Conservation (phyloP, 2,113 vertebrate genomes). For the Cyanocitta stelleri region DNA sequence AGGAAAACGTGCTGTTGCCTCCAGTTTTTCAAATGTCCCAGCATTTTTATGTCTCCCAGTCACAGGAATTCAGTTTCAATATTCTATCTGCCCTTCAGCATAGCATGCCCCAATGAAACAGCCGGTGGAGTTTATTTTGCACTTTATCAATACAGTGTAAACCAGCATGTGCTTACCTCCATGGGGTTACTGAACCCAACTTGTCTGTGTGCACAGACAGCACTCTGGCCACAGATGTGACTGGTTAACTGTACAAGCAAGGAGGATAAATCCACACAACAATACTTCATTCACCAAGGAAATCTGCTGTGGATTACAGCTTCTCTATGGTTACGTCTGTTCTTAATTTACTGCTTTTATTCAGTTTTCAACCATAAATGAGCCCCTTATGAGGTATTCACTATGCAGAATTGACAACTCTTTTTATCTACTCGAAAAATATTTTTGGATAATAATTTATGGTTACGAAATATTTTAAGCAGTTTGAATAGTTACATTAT, state of each 20-base stretch:
- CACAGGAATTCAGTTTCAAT: background rate
- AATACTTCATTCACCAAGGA: slow-evolving; percentile 82
- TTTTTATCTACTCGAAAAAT: slow-evolving; percentile 86
- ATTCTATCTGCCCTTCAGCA: slow-evolving; percentile 32
- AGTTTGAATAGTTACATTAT: slow-evolving; percentile 78
- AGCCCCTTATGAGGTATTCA: slow-evolving; percentile 84
- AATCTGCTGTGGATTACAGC: slow-evolving; percentile 81
- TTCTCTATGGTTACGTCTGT: slow-evolving; percentile 83
- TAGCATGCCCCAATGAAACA: slow-evolving; percentile 66
- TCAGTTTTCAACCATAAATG: slow-evolving; percentile 86
- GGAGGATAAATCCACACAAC: slow-evolving; percentile 76
- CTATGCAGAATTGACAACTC: slow-evolving; percentile 83
- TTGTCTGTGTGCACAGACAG: slow-evolving; percentile 75
- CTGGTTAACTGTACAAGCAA: slow-evolving; percentile 82
- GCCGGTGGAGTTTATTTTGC: slow-evolving; percentile 65
- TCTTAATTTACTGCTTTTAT: slow-evolving; percentile 83
- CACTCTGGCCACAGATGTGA: slow-evolving; percentile 76
- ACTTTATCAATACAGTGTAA: slow-evolving; percentile 72
- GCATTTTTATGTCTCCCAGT: slow-evolving; percentile 15
- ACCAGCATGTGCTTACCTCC: slow-evolving; percentile 70
- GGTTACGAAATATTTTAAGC: slow-evolving; percentile 81
- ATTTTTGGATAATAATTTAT: slow-evolving; percentile 88
- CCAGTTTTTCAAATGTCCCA: background rate
- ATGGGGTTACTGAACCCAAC: slow-evolving; percentile 68
- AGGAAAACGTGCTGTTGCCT: background rate